These are phyloP conservation scores for Diarsia rubi DNA, from an alignment of 2,888 invertebrate genomes.

Conservation along the genomic window DNA sequence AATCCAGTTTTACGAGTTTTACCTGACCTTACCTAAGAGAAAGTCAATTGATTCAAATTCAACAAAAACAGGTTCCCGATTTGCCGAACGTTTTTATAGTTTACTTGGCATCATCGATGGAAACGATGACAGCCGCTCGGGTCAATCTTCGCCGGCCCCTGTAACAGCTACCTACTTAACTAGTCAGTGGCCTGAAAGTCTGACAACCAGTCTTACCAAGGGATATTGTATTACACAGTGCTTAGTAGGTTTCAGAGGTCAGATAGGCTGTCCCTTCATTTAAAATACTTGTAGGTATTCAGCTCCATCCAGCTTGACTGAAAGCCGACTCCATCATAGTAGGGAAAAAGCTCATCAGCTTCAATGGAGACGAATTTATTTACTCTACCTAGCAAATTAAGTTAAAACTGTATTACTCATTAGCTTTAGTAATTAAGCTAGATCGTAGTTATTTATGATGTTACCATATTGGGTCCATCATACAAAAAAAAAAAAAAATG, in stretches of 20 bases:
- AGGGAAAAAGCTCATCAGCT: not conserved
- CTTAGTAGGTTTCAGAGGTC: not conserved
- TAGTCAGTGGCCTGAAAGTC: not conserved
- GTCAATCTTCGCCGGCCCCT: not conserved
- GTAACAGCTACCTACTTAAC: too few species aligned
- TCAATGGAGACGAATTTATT: too few species aligned
- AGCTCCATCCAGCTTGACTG: not conserved
- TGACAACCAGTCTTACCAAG: not conserved
- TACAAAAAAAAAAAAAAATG: too few species aligned
- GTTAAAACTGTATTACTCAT: too few species aligned
- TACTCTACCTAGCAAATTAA: too few species aligned
- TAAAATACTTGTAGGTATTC: not conserved
- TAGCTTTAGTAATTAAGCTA: too few species aligned
- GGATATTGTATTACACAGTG: not conserved
- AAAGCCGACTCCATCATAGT: not conserved
- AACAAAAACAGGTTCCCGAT: slow-evolving; percentile 9
- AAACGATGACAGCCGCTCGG: not conserved
- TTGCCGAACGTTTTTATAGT: not conserved
- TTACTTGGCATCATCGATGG: not conserved
- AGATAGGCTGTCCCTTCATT: not conserved
- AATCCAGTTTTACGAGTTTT: not conserved
- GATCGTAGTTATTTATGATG: too few species aligned
- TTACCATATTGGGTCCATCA: too few species aligned
- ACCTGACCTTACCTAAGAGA: slow-evolving; percentile 25
- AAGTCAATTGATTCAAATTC: not conserved